Evolutionary conservation across 2,113 vertebrate species (phyloP).

Genomic region (Apeltes quadracus): DNA sequence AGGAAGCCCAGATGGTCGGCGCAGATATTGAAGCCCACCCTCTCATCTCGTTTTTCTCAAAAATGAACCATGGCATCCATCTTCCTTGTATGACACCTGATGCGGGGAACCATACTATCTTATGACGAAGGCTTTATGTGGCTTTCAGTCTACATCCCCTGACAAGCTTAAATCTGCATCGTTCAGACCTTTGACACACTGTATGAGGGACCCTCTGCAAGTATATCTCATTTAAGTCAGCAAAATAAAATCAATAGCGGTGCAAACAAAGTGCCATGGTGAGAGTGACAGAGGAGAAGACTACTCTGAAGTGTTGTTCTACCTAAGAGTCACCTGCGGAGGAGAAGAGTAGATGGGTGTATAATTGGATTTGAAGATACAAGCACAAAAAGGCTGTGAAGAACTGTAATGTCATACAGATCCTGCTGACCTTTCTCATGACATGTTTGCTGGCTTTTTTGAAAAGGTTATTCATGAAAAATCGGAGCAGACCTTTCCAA

Average conservation of each 20-base stretch:
- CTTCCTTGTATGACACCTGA: constrained; percentile 45
- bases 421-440: constrained; percentile 69
- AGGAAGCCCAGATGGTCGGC: constrained; percentile 10
- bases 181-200: constrained; percentile 49
- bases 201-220: constrained; percentile 23
- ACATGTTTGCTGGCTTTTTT: constrained; percentile 60
- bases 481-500: constrained; percentile 30
- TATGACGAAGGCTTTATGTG: constrained; percentile 37
- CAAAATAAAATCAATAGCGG: constrained; percentile 52
- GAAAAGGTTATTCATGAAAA: constrained; percentile 70
- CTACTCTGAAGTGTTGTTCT: constrained; percentile 20
- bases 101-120: constrained; percentile 24
- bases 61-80: constrained; percentile 32
- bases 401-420: constrained; percentile 57
- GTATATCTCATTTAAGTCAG: constrained; percentile 61
- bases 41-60: constrained; percentile 32
- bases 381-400: constrained; percentile 20
- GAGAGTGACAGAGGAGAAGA: constrained; percentile 6
- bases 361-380: neutral
- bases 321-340: constrained; percentile 11
- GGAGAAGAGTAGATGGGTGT: neutral
- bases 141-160: constrained; percentile 49
- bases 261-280: constrained; percentile 35
- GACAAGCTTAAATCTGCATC: constrained; percentile 50
- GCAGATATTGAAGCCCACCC: neutral